phyloP scores from a whole-genome alignment of 2,888 invertebrate genomes.

The Oscheius sp. region DNA sequence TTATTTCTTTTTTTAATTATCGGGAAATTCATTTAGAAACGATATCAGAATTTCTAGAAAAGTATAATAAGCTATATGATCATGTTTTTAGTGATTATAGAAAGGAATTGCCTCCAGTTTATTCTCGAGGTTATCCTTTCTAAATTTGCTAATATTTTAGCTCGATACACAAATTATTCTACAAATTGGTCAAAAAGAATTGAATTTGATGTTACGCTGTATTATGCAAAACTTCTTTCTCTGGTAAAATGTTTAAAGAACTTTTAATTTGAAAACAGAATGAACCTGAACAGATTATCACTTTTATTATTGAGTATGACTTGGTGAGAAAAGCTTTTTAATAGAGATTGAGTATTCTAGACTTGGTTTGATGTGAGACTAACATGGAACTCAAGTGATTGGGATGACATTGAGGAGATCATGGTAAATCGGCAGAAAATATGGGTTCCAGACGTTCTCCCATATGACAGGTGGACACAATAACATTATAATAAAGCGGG shows the following conservation, averaged over 20 bases:
- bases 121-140: neutral
- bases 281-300: conserved; percentile 5
- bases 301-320: conserved; percentile 6
- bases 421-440: conserved; percentile 15
- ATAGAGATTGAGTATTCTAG: neutral
- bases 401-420: conserved; percentile 17
- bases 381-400: neutral
- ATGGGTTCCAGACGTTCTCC: conserved; percentile 10
- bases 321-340: neutral
- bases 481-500: neutral
- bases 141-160: neutral
- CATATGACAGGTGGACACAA: neutral
- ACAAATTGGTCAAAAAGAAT: neutral
- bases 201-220: neutral
- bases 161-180: neutral
- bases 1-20: too few species aligned
- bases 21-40: conserved; percentile 2
- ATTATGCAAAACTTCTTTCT: conserved; percentile 6
- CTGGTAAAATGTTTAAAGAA: neutral
- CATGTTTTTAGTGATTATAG: conserved; percentile 6
- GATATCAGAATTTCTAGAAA: conserved; percentile 1
- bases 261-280: neutral
- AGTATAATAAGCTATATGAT: conserved; percentile 8
- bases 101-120: conserved; percentile 14
- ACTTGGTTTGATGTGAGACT: conserved; percentile 14